phyloP scores from a whole-genome alignment of 2,888 invertebrate genomes.

The Ypsolopha sequella region DNA sequence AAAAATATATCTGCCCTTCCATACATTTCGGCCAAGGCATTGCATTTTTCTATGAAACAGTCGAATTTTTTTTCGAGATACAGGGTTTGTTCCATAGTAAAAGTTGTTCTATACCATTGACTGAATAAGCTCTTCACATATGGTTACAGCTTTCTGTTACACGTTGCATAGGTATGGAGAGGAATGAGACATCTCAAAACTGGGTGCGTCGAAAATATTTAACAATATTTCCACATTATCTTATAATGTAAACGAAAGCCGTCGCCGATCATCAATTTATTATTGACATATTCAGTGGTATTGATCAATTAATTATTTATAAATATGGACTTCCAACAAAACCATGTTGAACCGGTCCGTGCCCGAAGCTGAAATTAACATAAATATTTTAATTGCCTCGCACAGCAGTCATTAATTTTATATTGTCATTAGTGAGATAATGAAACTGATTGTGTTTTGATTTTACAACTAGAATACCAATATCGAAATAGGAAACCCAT shows the following conservation, averaged over 20 bases:
- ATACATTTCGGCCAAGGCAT: too few species aligned
- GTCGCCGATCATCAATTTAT: neutral
- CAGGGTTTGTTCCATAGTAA: too few species aligned
- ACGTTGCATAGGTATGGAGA: too few species aligned
- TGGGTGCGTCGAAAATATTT: too few species aligned
- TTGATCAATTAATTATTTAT: constrained; percentile 5
- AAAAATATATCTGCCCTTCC: too few species aligned
- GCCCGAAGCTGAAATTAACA: constrained; percentile 6
- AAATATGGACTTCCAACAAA: constrained; percentile 28
- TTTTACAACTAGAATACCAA: constrained; percentile 17
- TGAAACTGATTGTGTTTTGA: constrained; percentile 23
- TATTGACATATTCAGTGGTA: neutral
- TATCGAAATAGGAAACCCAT: constrained; percentile 17
- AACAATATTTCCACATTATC: too few species aligned
- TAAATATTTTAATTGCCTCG: constrained; percentile 13
- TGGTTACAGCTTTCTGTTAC: too few species aligned
- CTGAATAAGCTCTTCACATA: too few species aligned
- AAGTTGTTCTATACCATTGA: too few species aligned
- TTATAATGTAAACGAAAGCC: neutral
- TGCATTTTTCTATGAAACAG: too few species aligned
- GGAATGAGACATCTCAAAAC: too few species aligned
- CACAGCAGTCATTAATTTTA: constrained; percentile 33
- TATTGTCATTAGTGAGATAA: constrained; percentile 26
- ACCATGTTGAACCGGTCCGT: constrained; percentile 13
- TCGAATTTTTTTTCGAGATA: too few species aligned